Base-by-base conservation (phyloP, 2,888 invertebrate genomes). In the Philhelius pedissequus region DNA sequence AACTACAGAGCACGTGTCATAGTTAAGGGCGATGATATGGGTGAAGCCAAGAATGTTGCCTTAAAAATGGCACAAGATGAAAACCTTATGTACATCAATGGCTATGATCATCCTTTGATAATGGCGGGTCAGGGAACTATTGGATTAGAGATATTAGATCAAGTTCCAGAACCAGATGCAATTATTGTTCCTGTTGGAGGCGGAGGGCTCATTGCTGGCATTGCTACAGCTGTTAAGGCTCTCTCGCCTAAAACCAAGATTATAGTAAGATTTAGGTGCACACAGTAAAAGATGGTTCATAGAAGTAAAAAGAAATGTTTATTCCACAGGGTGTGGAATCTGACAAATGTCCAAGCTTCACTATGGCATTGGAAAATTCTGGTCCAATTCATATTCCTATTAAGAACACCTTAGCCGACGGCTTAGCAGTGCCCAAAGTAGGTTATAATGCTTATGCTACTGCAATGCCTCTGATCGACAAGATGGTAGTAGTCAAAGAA, bases 111-210 rank as follows among this genome's bases (percentile, higher is more conserved):
- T 91, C 98, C 98, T 0, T 95, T 98, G 90, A 97, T 98, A 86
- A 95, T 98, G 93, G 97, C 98, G 0, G 98, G 98, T 0, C 98
- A 98, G 91, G 98, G 98, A 9, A 98, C 98, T 0, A 94, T 98
- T 89, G 98, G 97, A 0, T 92, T 99, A 88, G 98, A 98, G 92
- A 97, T 98, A 78, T 91, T 97, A 25, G 97, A 98, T 88, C 97
- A 98, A 91, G 96, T 98, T 1, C 94, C 95, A 0, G 94, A 96
- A 75, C 94, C 97, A 13, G 97, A 98, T 91, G 98, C 98, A 0
- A 94, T 98, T 30, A 93, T 99, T 20, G 95, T 99, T 15, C 98
- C 98, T 0, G 96, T 98, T 0, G 98, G 98, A 0, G 92, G 92
- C 4, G 98, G 98, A n/a, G 98, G 98, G 0, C 93, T 98, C 2